Evolutionary conservation across 2,797 vertebrate genomes (phyloP), one percentile per base, ranked within the genome.

Genomic region (Pteropus rufus): DNA sequence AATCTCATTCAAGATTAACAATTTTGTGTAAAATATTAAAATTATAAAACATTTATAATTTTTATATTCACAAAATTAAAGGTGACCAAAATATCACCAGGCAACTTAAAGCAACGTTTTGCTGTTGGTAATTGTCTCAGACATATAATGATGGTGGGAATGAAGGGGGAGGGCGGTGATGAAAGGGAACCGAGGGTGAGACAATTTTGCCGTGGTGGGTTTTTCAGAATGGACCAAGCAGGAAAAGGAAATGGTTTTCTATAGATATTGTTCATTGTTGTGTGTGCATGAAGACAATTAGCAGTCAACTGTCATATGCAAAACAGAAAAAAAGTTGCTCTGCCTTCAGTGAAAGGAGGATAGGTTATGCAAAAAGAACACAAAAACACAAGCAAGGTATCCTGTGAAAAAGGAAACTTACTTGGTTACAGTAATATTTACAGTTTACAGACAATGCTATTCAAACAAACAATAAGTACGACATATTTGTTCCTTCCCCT

Each of bases 161-260:
- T 26, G 24, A 39, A 58, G 41, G 24, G 44, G 65, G 70, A 8
- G 4, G 81, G 39, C 46, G 34, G 26, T 1, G 3, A 36, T 4
- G 23, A 41, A 44, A 44, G 64, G 79, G 88, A 96, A 92, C 49
- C 0, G 1, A 41, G 64, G 54, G 62, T 62, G 91, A 81, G 34
- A 88, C 16, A 9, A 91, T 96, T 73, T 73, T 76, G 77, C 85
- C 15, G 1, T 10, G 16, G 76, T 24, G 39, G 82, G 44, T 60
- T 92, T 93, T 89, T 92, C 91, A 97, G 94, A 69, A 80, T 72
- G 89, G 29, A 81, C n/a, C 72, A 81, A 92, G 87, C 90, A 65
- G 92, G 96, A 93, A 91, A 80, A 97, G 93, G 95, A 96, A 97
- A 69, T 46, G 10, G 49, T 46, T 93, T 58, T 96, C 70, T 77